Base-by-base conservation (phyloP, 2,113 vertebrate species). In the Verasper variegatus region DNA sequence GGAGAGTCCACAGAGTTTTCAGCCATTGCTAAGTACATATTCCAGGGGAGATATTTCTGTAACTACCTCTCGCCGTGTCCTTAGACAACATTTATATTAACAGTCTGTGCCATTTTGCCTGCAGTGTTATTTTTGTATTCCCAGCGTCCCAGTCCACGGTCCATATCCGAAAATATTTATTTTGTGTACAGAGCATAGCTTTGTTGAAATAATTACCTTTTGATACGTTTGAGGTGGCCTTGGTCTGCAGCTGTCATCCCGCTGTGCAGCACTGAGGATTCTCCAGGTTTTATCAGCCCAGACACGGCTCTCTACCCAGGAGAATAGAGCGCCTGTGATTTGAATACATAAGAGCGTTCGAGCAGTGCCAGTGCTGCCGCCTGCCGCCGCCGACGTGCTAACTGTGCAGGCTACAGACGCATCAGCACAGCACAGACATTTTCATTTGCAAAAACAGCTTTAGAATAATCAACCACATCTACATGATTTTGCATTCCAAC, bases 321-420 rank as follows among this genome's bases (percentile, higher is more conserved):
- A 86, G 75, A 90, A 84, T 68, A 59, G 35, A 84, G 35, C 2
- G 61, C 27, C 27, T 74, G 72, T 91, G 87, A 91, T 87, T 87
- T 91, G 90, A 87, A 91, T 91, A 84, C 68, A 86, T 89, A 91
- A 84, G 70, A 88, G 86, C 76, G 35, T 80, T 55, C 66, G 66
- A 60, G 74, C 76, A 40, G 35, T 14, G 68, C 24, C 24, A 24
- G 2, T 24, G 24, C 15, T 3, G 42, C 45, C 4, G 45, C 45
- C 11, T n/a, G 42, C 40, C 45, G 71, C 71, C 45, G 61, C 60
- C 60, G 2, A 37, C 73, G 60, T 57, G 57, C 75, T 66, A 73
- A 73, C 66, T 58, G 72, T 11, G 65, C 49, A 63, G 49, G 55
- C 74, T 73, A 65, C 59, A 49, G 42, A 76, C 55, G 61, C 67